These are phyloP conservation scores for Dryadula phaetusa DNA, from an alignment of 2,888 invertebrate species.

Conservation along the genomic window DNA sequence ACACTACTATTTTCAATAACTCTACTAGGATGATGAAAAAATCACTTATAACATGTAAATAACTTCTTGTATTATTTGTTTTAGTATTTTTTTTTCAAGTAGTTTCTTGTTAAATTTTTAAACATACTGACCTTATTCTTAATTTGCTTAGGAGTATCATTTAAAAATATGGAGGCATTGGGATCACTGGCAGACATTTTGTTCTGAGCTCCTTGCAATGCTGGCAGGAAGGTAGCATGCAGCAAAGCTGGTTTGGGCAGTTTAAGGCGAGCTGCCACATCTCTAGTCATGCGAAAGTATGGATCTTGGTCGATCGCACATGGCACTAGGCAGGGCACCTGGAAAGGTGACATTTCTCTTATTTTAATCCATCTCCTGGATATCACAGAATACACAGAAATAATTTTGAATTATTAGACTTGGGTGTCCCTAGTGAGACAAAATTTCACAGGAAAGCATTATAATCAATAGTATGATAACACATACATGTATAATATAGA, in stretches of 20 bases:
- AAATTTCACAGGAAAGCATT: too few species aligned
- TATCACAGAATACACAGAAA: too few species aligned
- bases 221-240: conserved; percentile 96
- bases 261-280: conserved; percentile 97
- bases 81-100: background rate
- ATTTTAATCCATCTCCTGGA: background rate
- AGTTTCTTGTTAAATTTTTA: too few species aligned
- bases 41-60: too few species aligned
- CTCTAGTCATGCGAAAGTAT: conserved; percentile 99
- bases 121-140: conserved; percentile 90
- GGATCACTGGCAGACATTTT: conserved; percentile 99
- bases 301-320: conserved; percentile 99
- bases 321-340: conserved; percentile 90
- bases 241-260: conserved; percentile 94
- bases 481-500: too few species aligned
- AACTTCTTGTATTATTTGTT: too few species aligned
- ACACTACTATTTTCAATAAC: too few species aligned
- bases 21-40: too few species aligned
- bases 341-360: conserved; percentile 23
- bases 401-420: too few species aligned
- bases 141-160: conserved; percentile 96
- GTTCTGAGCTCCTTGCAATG: conserved; percentile 97
- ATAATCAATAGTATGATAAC: too few species aligned
- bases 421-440: too few species aligned
- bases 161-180: conserved; percentile 97